Conservation (phyloP, 2,113 vertebrate species). For the Eulemur rufifrons region DNA sequence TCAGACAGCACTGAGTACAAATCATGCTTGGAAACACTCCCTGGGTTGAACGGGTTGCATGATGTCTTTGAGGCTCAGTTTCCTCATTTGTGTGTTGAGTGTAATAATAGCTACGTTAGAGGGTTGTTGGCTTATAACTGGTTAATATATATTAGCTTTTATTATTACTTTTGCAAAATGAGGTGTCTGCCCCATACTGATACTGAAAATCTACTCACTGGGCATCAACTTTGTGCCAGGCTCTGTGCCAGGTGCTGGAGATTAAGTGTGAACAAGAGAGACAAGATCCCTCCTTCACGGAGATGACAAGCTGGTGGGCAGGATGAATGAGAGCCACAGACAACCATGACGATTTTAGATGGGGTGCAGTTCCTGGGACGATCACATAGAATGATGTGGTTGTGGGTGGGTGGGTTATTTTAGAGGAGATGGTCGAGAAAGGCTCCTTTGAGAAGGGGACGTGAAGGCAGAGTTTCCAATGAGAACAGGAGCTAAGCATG, state of each 20-base stretch:
- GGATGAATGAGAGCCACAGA: accelerated
- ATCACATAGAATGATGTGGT: no score
- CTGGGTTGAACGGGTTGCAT: neutral
- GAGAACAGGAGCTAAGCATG: neutral
- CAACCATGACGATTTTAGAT: neutral
- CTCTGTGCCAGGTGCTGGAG: no score
- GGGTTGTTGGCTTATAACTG: neutral
- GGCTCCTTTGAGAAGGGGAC: neutral
- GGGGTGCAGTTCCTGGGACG: neutral
- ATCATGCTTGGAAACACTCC: neutral
- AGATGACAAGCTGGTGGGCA: no score
- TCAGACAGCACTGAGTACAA: neutral
- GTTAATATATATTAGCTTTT: neutral
- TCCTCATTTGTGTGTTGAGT: neutral
- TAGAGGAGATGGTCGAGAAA: neutral
- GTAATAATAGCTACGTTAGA: neutral
- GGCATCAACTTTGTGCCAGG: neutral
- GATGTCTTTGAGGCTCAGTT: neutral
- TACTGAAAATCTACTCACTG: no score
- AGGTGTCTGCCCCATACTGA: neutral
- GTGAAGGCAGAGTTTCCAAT: neutral
- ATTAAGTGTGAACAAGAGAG: neutral
- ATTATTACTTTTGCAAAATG: neutral
- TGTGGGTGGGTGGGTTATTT: neutral
- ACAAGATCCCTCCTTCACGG: neutral